Conservation (phyloP, 1,140 invertebrate species). For the Brachionus plicatilis region DNA sequence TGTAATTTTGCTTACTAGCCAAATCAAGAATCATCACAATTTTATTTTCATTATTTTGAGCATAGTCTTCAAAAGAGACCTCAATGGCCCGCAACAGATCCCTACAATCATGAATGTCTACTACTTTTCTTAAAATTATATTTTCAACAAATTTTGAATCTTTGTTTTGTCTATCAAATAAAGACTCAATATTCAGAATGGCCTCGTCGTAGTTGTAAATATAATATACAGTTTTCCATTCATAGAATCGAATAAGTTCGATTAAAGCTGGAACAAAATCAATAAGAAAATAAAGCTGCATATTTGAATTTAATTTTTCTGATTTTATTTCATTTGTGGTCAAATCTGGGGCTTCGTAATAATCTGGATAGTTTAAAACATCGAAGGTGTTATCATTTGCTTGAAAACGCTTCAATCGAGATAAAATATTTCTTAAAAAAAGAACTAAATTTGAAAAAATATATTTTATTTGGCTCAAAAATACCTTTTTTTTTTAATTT, state of each 20-base stretch:
- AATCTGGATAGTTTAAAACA: not conserved
- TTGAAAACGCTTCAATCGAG: not conserved
- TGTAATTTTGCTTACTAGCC: slow-evolving; percentile 8
- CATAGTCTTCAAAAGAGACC: not conserved
- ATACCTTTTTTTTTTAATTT: not conserved
- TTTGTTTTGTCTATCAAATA: slow-evolving; percentile 12
- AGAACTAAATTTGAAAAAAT: not conserved
- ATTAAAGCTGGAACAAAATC: not conserved
- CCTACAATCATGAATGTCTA: slow-evolving; percentile 22
- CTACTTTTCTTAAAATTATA: not conserved
- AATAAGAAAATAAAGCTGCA: not conserved
- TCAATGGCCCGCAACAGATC: slow-evolving; percentile 35
- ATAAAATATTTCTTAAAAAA: not conserved
- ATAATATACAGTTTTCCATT: slow-evolving; percentile 21
- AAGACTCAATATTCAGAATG: not conserved
- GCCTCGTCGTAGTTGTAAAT: slow-evolving; percentile 23
- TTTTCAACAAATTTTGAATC: not conserved
- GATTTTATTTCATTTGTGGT: not conserved
- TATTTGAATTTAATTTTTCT: not conserved
- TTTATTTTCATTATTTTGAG: not conserved
- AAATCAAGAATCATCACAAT: slow-evolving; percentile 19
- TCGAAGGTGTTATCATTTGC: not conserved
- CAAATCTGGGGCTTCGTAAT: not conserved
- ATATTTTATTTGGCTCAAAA: not conserved
- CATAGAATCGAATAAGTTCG: not conserved